Base-by-base conservation (phyloP, 2,797 vertebrate species). In the Nasua narica region DNA sequence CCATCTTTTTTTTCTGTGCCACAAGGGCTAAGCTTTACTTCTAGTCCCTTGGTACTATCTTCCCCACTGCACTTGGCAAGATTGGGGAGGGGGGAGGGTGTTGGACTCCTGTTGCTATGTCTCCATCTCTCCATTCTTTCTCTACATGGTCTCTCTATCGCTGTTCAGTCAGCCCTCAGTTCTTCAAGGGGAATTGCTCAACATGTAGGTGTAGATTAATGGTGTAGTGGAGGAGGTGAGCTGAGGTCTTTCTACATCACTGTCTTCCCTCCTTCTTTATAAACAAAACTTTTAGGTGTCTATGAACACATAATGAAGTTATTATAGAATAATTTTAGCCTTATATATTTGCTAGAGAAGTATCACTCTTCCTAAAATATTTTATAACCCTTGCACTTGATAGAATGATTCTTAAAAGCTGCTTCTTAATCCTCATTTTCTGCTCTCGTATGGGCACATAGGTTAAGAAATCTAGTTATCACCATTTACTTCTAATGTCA, bases 401-500 rank as follows among this genome's bases (percentile, higher is more conserved):
- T 65, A 50, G 79, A 82, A 62, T 10, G 37, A 13, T 82, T 86
- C 54, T 85, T 77, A 74, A 0, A 91, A 88, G 18, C 32, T 35
- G 2, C 58, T 94, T 72, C 40, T 54, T 79, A 67, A 76, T 19
- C 76, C 56, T 21, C 21, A 43, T 96, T 90, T 86, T 84, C 87
- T 82, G 40, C 13, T 94, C 23, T 83, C 23, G 19, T 62, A 27
- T 43, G 13, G n/a, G n/a, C 5, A 67, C 25, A 74, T 2, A 32
- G 62, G 32, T 90, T 90, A 76, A 94, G 46, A 93, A 87, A 62
- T 88, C 43, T 76, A 40, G 48, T 89, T 62, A n/a, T 93, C 62
- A 81, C 8, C 18, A 69, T 48, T 94, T 90, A 85, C 48, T 93
- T 96, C 43, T 94, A 91, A 85, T 58, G 79, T 93, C 43, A 81